Evolutionary conservation across 2,797 vertebrate genomes (phyloP).

Genomic region (Acipenser oxyrinchus): DNA sequence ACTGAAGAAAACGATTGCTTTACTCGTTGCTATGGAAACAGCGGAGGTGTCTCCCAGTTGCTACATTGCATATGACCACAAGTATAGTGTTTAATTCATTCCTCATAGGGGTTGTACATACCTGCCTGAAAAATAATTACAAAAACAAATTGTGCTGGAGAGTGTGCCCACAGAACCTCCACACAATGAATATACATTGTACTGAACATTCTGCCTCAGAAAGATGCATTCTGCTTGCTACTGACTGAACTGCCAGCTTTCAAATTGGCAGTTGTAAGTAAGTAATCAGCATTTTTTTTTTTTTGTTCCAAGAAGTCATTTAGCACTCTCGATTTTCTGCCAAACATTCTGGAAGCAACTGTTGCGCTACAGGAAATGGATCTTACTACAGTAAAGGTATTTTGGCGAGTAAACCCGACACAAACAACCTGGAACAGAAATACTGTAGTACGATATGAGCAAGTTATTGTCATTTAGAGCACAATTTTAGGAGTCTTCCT

Average conservation of each 20-base stretch:
- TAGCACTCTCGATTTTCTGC: not conserved
- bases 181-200: not conserved
- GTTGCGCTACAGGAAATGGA: not conserved
- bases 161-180: not conserved
- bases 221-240: not conserved
- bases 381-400: too few relatives aligned
- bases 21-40: not conserved
- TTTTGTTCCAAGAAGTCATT: not conserved
- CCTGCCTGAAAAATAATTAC: not conserved
- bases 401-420: too few relatives aligned
- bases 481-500: too few relatives aligned
- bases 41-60: not conserved
- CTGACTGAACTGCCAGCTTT: not conserved
- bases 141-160: not conserved
- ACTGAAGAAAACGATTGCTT: not conserved
- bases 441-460: too few relatives aligned
- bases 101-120: not conserved
- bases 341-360: not conserved
- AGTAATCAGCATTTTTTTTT: not conserved
- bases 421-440: too few relatives aligned
- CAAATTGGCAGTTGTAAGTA: not conserved
- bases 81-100: not conserved
- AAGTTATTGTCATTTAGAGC: too few relatives aligned
- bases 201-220: not conserved
- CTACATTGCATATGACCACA: not conserved